phyloP scores from a whole-genome alignment of 2,113 vertebrate genomes.

The Urocynchramus pylzowi region DNA sequence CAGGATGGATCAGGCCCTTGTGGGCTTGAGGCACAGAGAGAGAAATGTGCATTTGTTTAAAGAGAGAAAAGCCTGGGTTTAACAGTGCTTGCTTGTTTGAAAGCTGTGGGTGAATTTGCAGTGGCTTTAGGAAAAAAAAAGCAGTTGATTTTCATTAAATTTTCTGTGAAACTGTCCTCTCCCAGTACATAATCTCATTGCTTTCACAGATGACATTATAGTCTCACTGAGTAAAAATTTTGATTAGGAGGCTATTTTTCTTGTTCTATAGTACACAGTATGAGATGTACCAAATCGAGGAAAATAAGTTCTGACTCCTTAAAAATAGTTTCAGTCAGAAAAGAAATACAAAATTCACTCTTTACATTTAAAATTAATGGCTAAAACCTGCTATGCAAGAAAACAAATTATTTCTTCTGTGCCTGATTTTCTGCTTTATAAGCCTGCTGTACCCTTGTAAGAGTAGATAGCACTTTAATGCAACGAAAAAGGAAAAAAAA shows the following conservation, averaged over 20 bases:
- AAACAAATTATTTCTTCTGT: not conserved
- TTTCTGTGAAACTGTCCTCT: not conserved
- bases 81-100: not conserved
- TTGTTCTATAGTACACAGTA: not conserved
- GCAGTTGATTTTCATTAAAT: not conserved
- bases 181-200: not conserved
- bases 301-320: not conserved
- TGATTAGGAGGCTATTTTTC: not conserved
- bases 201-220: not conserved
- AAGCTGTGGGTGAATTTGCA: not conserved
- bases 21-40: not conserved
- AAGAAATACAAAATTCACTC: not conserved
- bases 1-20: not conserved
- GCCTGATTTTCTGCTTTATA: not conserved
- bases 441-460: not conserved
- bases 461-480: not conserved
- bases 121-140: not conserved
- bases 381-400: not conserved
- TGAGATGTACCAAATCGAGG: not conserved
- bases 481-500: not conserved
- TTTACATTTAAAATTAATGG: not conserved
- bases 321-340: not conserved
- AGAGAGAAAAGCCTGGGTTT: not conserved
- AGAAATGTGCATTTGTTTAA: not conserved
- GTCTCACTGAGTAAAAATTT: not conserved